Evolutionary conservation across 2,113 vertebrate genomes (phyloP).

Genomic region (Sakesphorus luctuosus): DNA sequence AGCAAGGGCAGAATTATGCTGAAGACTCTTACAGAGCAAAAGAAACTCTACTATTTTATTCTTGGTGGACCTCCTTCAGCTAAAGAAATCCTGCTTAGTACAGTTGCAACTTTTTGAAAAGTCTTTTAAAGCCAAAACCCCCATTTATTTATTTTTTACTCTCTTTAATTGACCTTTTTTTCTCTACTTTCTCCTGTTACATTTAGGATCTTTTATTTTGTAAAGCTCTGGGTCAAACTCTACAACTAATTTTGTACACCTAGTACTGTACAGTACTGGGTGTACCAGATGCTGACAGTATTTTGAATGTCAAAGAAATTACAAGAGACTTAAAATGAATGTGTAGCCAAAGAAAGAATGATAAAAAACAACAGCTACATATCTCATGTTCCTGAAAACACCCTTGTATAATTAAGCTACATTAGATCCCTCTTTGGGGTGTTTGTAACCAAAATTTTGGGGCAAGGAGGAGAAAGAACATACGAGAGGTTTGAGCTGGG

Average conservation of each 20-base stretch:
- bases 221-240: background rate
- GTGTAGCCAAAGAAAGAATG: background rate
- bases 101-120: background rate
- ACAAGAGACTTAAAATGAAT: background rate
- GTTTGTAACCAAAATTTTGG: background rate
- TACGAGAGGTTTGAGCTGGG: background rate
- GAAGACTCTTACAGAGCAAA: background rate
- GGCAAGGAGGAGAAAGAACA: background rate
- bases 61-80: background rate
- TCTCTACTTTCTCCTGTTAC: background rate
- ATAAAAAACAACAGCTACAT: background rate
- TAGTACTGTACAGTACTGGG: background rate
- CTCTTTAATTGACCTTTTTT: background rate
- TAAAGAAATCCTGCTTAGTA: background rate
- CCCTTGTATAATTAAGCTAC: background rate
- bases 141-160: background rate
- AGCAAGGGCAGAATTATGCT: background rate
- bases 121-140: background rate
- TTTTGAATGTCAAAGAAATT: background rate
- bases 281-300: background rate
- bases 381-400: background rate
- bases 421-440: rapidly evolving
- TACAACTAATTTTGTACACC: background rate
- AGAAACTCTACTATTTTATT: background rate
- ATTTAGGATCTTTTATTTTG: background rate